A percentile compares a stretch with the other conserved stretches of the same genome.
These are phyloP conservation scores for Stenurella melanura DNA, from an alignment of 2,888 invertebrate genomes.

Conservation along the genomic window DNA sequence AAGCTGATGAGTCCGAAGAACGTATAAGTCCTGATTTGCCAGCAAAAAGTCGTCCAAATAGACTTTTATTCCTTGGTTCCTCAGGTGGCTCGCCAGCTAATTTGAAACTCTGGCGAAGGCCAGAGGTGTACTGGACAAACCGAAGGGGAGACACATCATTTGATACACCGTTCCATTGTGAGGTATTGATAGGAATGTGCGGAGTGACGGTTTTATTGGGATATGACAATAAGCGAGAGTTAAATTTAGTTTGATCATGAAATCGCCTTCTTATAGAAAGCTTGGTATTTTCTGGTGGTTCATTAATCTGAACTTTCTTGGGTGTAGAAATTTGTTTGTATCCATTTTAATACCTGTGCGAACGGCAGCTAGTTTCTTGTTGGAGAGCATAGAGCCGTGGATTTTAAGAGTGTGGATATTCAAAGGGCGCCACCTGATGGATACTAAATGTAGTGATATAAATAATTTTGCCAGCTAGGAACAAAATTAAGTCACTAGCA, in stretches of 20 bases:
- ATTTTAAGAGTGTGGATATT: no score
- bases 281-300: constrained; percentile 39
- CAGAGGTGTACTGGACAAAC: constrained; percentile 47
- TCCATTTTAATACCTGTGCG: no score
- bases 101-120: constrained; percentile 44
- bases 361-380: no score
- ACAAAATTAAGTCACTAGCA: no score
- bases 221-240: constrained; percentile 41
- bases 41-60: constrained; percentile 53
- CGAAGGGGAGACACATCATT: constrained; percentile 46
- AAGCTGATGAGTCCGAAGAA: not conserved
- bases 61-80: constrained; percentile 34
- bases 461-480: no score
- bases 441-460: no score
- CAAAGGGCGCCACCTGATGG: no score
- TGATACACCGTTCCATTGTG: constrained; percentile 33
- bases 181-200: constrained; percentile 46
- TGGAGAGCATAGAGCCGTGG: no score
- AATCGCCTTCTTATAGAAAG: constrained; percentile 43
- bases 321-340: constrained; percentile 42
- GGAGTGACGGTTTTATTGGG: constrained; percentile 35
- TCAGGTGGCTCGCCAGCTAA: constrained; percentile 34
- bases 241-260: constrained; percentile 41
- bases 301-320: constrained; percentile 44
- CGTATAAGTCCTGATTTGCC: constrained; percentile 26